Base-by-base conservation (phyloP, 2,797 vertebrate species). In the Lates japonicus region DNA sequence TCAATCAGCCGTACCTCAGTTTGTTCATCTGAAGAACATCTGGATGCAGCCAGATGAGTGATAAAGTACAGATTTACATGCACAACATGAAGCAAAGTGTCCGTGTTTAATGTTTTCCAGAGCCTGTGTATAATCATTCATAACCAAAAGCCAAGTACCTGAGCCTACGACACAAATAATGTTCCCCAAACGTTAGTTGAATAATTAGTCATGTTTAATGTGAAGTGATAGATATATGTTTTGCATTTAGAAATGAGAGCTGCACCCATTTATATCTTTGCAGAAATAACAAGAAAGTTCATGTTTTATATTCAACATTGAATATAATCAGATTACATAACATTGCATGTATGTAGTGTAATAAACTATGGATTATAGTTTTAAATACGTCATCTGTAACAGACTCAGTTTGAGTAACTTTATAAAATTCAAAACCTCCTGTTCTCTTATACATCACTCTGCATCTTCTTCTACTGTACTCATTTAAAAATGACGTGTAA, bases 11-110 rank as follows among this genome's bases (percentile, higher is more conserved):
- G 5, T 46, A 71, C 58, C 31, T 54, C 41, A 25, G 33, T 64
- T 73, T 76, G 29, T 46, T 65, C 54, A 58, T 58, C 39, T 57
- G 52, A 55, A 60, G 33, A 52, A 60, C 42, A 63, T 70, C 66
- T 62, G 48, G 44, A 51, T 74, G 51, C 64, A 79, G 33, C 67
- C 77, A 76, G 63, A 78, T 22, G n/a, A 42, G 52, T 16, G 2
- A n/a, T 44, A 29, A 65, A 39, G 25, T 71, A 77, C 49, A 66
- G 46, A n/a, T 81, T 59, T 85, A 88, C 75, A 86, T 81, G 72
- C 33, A 5, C 35, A 48, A 75, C 82, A 55, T 72, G 48, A 71
- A 70, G 49, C 57, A 16, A 49, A 22, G 33, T 69, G 35, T 71
- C 16, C n/a, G 58, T 66, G 42, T 63, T 17, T 48, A 61, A 76